phyloP scores from a whole-genome alignment of 2,113 vertebrate species.

The Lycocorax pyrrhopterus region DNA sequence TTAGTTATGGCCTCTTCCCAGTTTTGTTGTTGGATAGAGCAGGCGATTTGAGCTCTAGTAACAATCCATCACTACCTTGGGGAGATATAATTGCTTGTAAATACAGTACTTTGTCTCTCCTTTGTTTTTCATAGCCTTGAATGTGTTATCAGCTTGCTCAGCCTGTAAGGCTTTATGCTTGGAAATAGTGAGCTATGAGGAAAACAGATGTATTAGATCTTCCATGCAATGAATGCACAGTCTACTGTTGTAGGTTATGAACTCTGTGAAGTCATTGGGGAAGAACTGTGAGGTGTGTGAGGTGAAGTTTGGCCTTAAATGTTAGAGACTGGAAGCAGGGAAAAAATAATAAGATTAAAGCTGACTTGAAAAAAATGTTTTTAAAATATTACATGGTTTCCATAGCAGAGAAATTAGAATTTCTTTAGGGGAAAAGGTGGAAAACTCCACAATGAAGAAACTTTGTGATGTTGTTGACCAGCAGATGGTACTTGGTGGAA shows the following conservation, averaged over 20 bases:
- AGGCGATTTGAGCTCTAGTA: background rate
- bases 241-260: background rate
- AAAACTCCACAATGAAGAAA: background rate
- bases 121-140: background rate
- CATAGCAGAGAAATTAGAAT: background rate
- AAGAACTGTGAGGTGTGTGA: background rate
- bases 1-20: background rate
- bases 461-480: background rate
- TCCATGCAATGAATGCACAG: background rate
- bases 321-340: background rate
- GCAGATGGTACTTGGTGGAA: background rate
- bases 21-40: background rate
- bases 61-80: background rate
- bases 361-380: background rate
- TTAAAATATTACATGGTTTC: background rate
- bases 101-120: background rate
- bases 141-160: background rate
- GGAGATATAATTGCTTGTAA: background rate
- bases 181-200: background rate
- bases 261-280: background rate
- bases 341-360: background rate
- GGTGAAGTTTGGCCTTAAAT: background rate
- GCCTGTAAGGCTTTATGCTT: background rate
- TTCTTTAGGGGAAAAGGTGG: background rate
- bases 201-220: background rate